Evolutionary conservation across 2,888 invertebrate genomes (phyloP), one percentile per base, ranked within the genome.

Genomic region (Apantesis nais): DNA sequence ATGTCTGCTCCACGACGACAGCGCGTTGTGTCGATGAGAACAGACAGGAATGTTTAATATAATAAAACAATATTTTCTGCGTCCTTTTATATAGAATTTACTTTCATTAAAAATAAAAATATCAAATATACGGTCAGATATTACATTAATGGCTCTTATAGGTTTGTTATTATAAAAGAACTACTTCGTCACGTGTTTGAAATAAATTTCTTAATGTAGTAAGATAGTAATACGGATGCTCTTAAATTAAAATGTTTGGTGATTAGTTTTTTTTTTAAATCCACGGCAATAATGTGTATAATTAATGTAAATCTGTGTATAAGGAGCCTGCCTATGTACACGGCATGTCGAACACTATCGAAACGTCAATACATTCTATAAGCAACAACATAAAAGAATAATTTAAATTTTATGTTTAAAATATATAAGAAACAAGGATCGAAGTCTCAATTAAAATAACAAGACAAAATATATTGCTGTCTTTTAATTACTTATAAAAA

Each of bases 31-130:
- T 70, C 68, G 72, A 74, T 71, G 66, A 75, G 68, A 77, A 75
- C 68, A 67, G 58, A 48, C 16, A 31, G 74, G 70, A 52, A 41
- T 66, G 70, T 82, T 77, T 82, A 82, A 82, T 78, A 74, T 55
- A 66, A 61, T 72, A 62, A 65, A 74, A 78, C 44, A 73, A 75
- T 77, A 74, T 75, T 72, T 67, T 58, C 41, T 65, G 61, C 34
- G 12, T 60, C 61, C 31, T 64, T 67, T 55, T 61, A 31, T 60
- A 19, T 41, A 1, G 25, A 29, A 70, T 66, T 58, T 39, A 34
- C 5, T 65, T 70, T 61, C 52, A 39, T 52, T 39, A 60, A 61
- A 22, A 70, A 37, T 29, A 61, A 64, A 70, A 7, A 29, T 7
- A n/a, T 62, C 22, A 29, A 29, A 52, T 44, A 25, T 62, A 25